Conservation (phyloP, 1,140 invertebrate genomes). For the Popillia japonica region DNA sequence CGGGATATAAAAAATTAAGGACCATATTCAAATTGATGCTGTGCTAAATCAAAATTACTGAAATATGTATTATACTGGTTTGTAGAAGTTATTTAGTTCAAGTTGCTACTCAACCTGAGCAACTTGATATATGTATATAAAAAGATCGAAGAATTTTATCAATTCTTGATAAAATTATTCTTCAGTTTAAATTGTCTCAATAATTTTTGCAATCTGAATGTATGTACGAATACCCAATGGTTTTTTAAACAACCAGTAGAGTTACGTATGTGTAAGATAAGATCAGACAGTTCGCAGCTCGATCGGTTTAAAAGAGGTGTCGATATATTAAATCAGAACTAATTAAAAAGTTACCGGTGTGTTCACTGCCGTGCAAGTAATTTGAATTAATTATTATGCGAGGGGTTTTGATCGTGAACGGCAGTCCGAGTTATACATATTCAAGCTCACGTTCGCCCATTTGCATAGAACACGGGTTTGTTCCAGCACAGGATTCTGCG, state of each 20-base stretch:
- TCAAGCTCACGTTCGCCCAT: conserved; percentile 45
- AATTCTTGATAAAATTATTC: too few species aligned
- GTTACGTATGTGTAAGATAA: background rate
- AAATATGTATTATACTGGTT: too few species aligned
- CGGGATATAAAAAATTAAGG: too few species aligned
- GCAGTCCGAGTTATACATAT: conserved; percentile 44
- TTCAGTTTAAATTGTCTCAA: too few species aligned
- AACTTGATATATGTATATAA: too few species aligned
- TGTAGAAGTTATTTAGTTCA: too few species aligned
- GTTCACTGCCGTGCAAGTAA: conserved; percentile 43
- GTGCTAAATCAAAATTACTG: too few species aligned
- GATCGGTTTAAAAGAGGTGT: conserved; percentile 41
- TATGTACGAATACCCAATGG: too few species aligned
- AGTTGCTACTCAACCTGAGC: too few species aligned
- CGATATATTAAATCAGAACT: conserved; percentile 44
- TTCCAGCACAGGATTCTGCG: conserved; percentile 37
- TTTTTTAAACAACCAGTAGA: background rate
- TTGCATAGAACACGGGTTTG: conserved; percentile 45
- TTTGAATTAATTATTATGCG: conserved; percentile 47
- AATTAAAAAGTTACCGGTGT: conserved; percentile 44
- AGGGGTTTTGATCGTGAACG: conserved; percentile 42
- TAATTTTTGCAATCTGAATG: too few species aligned
- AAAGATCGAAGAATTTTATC: too few species aligned
- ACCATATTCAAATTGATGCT: too few species aligned
- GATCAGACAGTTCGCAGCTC: background rate